These are phyloP conservation scores for Eilema depressum DNA, from an alignment of 2,888 invertebrate genomes.

Conservation along the genomic window DNA sequence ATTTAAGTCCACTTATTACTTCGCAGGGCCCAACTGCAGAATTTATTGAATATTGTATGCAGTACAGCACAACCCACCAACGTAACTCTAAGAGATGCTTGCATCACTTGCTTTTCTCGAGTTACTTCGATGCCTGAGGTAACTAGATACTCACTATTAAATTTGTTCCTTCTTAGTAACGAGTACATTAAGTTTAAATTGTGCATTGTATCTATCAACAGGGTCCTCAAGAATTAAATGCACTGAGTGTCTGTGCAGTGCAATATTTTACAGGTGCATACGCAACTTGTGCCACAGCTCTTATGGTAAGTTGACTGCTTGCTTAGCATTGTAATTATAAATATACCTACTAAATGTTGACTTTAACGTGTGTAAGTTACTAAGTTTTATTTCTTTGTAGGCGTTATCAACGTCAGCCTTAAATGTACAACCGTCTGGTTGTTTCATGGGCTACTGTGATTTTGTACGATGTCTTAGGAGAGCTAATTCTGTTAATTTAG, in stretches of 20 bases:
- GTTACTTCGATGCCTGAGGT: slow-evolving; percentile 85
- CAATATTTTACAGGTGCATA: slow-evolving; percentile 86
- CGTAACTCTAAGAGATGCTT: slow-evolving; percentile 86
- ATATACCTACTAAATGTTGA: too few species aligned
- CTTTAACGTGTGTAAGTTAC: not conserved
- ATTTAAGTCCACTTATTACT: not conserved
- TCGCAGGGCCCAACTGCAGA: slow-evolving; percentile 76
- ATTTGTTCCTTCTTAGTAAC: not conserved
- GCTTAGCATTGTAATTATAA: too few species aligned
- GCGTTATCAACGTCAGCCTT: slow-evolving; percentile 78
- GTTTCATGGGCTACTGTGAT: slow-evolving; percentile 88
- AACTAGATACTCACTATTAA: not conserved
- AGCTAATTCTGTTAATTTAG: slow-evolving; percentile 86
- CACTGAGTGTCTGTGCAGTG: slow-evolving; percentile 84
- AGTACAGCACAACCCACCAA: slow-evolving; percentile 89
- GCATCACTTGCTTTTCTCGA: slow-evolving; percentile 88
- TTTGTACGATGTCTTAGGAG: slow-evolving; percentile 87
- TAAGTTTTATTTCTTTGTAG: slow-evolving; percentile 55
- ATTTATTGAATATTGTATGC: slow-evolving; percentile 88
- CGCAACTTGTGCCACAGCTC: slow-evolving; percentile 79
- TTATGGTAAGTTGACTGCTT: slow-evolving; percentile 79
- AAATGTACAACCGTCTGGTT: slow-evolving; percentile 81
- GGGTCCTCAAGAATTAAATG: slow-evolving; percentile 85
- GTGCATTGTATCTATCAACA: slow-evolving; percentile 53
- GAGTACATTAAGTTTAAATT: not conserved